Conservation (phyloP, 2,797 vertebrate genomes). For the Macroramphosus scolopax region DNA sequence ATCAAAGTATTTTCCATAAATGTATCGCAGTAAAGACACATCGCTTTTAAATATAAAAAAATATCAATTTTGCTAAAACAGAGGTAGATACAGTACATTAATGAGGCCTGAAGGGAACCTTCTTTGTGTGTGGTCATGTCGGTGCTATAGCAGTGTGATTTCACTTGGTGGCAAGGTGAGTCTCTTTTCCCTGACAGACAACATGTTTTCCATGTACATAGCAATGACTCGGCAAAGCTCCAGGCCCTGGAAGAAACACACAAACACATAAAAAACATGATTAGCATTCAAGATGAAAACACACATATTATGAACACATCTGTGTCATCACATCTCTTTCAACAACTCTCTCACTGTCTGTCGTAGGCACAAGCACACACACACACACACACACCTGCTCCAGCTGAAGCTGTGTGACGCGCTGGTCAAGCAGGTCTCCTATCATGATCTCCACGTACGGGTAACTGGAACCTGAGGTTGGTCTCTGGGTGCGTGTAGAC, state of each 20-base stretch:
- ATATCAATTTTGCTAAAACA: slow-evolving; percentile 28
- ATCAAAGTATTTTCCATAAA: no score
- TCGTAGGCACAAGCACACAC: no score
- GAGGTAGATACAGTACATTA: slow-evolving; percentile 63
- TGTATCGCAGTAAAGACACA: no score
- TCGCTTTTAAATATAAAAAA: slow-evolving; percentile 36
- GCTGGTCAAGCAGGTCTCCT: slow-evolving; percentile 82
- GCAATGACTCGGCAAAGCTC: slow-evolving; percentile 94
- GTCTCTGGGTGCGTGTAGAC: slow-evolving; percentile 88
- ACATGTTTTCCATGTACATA: slow-evolving; percentile 90
- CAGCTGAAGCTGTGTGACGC: slow-evolving; percentile 89
- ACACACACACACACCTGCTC: no score
- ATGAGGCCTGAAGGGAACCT: slow-evolving; percentile 12
- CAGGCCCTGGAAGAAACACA: no score
- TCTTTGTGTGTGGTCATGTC: no score
- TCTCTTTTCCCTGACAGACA: slow-evolving; percentile 86
- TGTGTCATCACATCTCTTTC: no score
- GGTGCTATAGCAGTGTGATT: slow-evolving; percentile 90
- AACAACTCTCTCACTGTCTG: no score
- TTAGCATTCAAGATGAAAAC: no score
- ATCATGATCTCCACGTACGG: slow-evolving; percentile 91
- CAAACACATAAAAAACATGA: no score
- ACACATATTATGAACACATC: no score
- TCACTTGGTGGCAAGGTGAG: slow-evolving; percentile 92
- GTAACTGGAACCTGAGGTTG: slow-evolving; percentile 83